Conservation (phyloP, 2,113 vertebrate species). For the Hippotragus niger region DNA sequence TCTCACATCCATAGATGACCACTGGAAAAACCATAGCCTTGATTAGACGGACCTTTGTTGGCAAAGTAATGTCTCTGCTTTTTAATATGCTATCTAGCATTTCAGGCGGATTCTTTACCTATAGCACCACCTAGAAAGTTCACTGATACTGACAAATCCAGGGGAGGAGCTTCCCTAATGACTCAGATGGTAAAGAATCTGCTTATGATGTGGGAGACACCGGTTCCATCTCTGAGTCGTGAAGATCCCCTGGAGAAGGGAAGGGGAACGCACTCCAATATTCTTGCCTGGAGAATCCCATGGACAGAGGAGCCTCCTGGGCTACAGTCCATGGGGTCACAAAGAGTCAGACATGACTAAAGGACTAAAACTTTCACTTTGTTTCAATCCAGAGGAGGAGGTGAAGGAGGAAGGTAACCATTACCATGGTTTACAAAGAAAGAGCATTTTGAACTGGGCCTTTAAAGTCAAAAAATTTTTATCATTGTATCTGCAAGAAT, state of each 20-base stretch:
- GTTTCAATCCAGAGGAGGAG: background rate
- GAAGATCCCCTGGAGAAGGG: background rate
- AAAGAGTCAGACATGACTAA: background rate
- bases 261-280: background rate
- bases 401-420: background rate
- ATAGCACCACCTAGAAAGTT: background rate
- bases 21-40: background rate
- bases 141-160: background rate
- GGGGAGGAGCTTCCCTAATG: background rate
- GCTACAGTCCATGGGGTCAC: background rate
- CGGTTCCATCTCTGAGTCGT: accelerated
- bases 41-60: background rate
- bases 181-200: background rate
- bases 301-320: background rate
- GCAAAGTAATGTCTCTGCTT: background rate
- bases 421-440: background rate
- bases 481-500: background rate
- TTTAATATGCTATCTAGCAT: background rate
- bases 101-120: background rate
- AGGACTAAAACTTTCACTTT: background rate
- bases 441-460: background rate
- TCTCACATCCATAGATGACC: background rate
- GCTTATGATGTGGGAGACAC: accelerated
- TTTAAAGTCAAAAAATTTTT: background rate
- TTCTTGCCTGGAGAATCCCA: background rate